These are phyloP conservation scores for Equus przewalskii DNA, from an alignment of 2,113 vertebrate genomes.

Conservation along the genomic window DNA sequence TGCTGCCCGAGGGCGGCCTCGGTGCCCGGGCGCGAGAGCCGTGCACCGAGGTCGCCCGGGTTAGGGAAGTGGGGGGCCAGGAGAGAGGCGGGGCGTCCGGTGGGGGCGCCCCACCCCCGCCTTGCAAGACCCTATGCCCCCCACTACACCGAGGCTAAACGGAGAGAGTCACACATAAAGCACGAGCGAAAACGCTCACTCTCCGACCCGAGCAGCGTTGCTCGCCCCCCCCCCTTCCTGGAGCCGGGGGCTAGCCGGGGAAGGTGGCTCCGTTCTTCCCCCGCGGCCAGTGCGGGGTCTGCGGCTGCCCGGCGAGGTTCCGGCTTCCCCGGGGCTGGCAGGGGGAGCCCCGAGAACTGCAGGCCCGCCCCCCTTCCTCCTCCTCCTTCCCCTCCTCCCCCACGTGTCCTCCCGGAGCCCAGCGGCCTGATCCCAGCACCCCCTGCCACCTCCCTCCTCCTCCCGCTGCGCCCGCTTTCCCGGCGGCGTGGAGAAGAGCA, in stretches of 20 bases:
- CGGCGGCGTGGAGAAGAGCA: slow-evolving; percentile 76
- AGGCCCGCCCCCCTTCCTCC: slow-evolving; percentile 82
- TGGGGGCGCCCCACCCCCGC: slow-evolving; percentile 15
- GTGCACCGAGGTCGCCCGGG: slow-evolving; percentile 52
- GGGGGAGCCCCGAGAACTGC: slow-evolving; percentile 85
- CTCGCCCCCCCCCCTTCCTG: slow-evolving; percentile 59
- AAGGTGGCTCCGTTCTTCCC: slow-evolving; percentile 79
- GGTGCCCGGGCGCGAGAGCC: slow-evolving; percentile 41
- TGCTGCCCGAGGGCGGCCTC: slow-evolving; percentile 62
- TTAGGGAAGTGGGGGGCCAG: slow-evolving; percentile 68
- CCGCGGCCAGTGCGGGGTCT: slow-evolving; percentile 82
- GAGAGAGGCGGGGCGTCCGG: slow-evolving; percentile 64
- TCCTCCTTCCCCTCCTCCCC: slow-evolving; percentile 81
- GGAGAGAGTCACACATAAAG: slow-evolving; percentile 70
- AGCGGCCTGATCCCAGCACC: slow-evolving; percentile 83
- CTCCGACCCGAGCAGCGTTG: slow-evolving; percentile 67
- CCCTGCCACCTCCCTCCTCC: slow-evolving; percentile 76
- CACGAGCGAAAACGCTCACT: slow-evolving; percentile 68
- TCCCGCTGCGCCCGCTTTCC: slow-evolving; percentile 76
- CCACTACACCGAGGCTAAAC: slow-evolving; percentile 36
- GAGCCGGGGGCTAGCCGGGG: slow-evolving; percentile 65
- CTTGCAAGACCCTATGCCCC: slow-evolving; percentile 48
- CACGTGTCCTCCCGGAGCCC: slow-evolving; percentile 83
- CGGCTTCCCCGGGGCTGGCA: slow-evolving; percentile 78
- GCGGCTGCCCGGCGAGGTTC: slow-evolving; percentile 78